Percentiles rank a stretch among this genome's conserved stretches.
Evolutionary conservation across 2,797 vertebrate species (phyloP).

Genomic region (Liparis tanakae): DNA sequence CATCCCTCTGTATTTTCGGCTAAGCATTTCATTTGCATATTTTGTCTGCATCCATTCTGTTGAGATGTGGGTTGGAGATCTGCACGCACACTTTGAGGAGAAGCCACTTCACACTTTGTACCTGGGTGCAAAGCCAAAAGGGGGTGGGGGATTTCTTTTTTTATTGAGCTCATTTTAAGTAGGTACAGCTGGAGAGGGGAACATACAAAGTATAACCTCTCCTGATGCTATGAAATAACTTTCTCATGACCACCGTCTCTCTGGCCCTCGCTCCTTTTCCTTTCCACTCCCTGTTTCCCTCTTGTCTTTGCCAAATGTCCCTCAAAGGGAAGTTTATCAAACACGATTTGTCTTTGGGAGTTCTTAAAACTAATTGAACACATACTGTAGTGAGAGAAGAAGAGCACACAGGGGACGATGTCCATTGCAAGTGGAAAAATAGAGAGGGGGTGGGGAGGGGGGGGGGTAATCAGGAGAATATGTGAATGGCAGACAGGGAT

Average conservation of each 20-base stretch:
- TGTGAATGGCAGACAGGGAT: conserved; percentile 32
- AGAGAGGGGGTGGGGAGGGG: conserved; percentile 38
- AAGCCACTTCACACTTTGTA: conserved; percentile 46
- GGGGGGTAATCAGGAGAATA: conserved; percentile 33
- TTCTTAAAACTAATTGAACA: conserved; percentile 45
- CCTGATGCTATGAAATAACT: conserved; percentile 61
- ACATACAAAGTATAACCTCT: conserved; percentile 46
- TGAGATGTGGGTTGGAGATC: conserved; percentile 29
- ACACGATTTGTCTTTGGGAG: conserved; percentile 56
- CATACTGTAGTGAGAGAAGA: conserved; percentile 46
- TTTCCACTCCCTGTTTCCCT: conserved; percentile 67
- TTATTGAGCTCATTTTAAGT: conserved; percentile 66
- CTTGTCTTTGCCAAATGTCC: conserved; percentile 58
- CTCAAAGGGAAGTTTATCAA: conserved; percentile 55
- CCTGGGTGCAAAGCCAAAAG: conserved; percentile 55
- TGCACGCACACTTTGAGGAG: conserved; percentile 5
- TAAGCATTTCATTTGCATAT: conserved; percentile 12
- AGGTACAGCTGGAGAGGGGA: conserved; percentile 64
- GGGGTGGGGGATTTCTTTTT: conserved; percentile 49
- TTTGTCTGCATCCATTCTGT: conserved; percentile 14
- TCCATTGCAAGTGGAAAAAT: conserved; percentile 37
- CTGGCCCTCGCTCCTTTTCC: conserved; percentile 62
- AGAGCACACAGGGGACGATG: conserved; percentile 58
- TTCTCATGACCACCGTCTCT: conserved; percentile 62
- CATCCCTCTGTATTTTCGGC: conserved; percentile 14